Percentiles rank a stretch among this genome's conserved stretches.
These are phyloP conservation scores for Rhynchotus rufescens DNA, from an alignment of 2,797 vertebrate species.

Conservation along the genomic window DNA sequence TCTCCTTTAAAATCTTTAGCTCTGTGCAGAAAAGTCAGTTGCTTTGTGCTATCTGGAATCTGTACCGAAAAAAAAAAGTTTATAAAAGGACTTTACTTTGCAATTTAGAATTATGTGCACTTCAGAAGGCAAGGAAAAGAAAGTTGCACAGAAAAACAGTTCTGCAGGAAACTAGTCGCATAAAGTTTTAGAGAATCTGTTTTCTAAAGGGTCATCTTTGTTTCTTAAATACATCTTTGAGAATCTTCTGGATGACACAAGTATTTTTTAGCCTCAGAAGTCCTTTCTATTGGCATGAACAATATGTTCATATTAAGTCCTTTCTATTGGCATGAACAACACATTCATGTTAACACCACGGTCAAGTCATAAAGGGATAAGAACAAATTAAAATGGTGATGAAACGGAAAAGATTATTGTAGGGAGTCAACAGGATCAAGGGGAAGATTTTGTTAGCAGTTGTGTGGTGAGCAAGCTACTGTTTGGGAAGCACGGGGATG, in stretches of 20 bases:
- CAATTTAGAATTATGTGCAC: background rate
- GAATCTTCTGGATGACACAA: background rate
- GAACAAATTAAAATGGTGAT: background rate
- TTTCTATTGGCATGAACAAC: too few species aligned
- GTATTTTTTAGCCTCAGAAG: background rate
- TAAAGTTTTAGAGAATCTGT: background rate
- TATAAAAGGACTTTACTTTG: slow-evolving; percentile 5
- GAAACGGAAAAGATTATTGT: background rate
- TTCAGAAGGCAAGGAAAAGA: background rate
- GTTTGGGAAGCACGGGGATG: background rate
- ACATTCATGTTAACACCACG: background rate
- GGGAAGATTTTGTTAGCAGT: background rate
- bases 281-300: background rate
- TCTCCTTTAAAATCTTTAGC: slow-evolving; percentile 9
- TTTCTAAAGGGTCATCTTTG: slow-evolving; percentile 1
- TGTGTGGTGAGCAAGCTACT: background rate
- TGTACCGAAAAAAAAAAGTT: background rate
- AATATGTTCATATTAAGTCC: background rate
- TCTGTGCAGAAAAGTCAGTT: slow-evolving; percentile 18
- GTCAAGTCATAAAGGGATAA: background rate
- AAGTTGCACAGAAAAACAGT: background rate
- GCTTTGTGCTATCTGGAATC: slow-evolving; percentile 42
- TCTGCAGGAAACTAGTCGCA: background rate
- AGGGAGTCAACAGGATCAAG: background rate
- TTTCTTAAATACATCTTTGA: background rate